phyloP scores from a whole-genome alignment of 1,140 invertebrate genomes.

The Temnothorax longispinosus region DNA sequence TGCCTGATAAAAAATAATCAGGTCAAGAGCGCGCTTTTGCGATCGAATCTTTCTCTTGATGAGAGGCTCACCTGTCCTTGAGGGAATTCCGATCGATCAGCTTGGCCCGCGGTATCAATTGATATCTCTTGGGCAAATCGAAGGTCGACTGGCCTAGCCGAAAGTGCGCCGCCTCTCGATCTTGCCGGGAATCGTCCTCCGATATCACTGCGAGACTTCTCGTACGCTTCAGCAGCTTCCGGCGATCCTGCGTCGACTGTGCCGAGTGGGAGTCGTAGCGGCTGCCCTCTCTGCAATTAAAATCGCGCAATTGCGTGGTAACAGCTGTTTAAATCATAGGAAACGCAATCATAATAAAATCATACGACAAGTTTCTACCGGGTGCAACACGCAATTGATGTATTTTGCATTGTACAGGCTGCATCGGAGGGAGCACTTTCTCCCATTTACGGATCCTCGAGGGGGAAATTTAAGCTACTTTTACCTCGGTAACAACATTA shows the following conservation, averaged over 20 bases:
- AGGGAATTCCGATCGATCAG: conserved; percentile 91
- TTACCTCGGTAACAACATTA: background rate
- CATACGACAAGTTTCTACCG: conserved; percentile 18
- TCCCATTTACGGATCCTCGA: background rate
- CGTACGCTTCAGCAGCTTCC: conserved; percentile 89
- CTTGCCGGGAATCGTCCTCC: conserved; percentile 89
- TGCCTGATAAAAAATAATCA: background rate
- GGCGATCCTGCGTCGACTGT: conserved; percentile 80
- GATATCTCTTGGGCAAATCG: conserved; percentile 88
- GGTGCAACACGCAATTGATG: background rate
- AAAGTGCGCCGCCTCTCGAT: conserved; percentile 73
- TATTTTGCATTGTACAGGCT: conserved; percentile 23
- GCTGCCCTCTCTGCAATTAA: conserved; percentile 68
- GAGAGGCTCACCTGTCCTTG: conserved; percentile 87
- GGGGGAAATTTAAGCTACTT: conserved; percentile 11
- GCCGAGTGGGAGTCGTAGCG: conserved; percentile 78
- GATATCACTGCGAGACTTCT: conserved; percentile 91
- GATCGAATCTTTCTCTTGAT: background rate
- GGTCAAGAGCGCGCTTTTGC: background rate
- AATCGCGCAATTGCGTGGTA: conserved; percentile 37
- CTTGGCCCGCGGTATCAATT: conserved; percentile 91
- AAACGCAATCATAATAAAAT: conserved; percentile 42
- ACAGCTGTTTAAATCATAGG: background rate
- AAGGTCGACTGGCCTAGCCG: conserved; percentile 81
- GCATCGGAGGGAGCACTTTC: conserved; percentile 17